phyloP scores from a whole-genome alignment of 1,140 invertebrate genomes.

The Lepidurus arcticus region DNA sequence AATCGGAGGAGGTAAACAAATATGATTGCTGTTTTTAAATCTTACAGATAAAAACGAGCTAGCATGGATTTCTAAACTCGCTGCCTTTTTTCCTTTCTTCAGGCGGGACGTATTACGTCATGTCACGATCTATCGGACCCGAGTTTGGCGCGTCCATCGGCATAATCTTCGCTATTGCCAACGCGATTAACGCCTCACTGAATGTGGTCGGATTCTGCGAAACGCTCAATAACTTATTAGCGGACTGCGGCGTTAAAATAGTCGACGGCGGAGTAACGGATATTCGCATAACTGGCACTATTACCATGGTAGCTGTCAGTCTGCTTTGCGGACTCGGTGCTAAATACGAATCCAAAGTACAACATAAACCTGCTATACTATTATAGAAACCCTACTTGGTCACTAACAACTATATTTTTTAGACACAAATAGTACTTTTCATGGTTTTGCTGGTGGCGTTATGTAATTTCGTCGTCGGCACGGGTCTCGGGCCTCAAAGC shows the following conservation, averaged over 20 bases:
- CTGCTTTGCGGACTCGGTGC: conserved; percentile 30
- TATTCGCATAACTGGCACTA: conserved; percentile 44
- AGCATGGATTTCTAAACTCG: neutral
- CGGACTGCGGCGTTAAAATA: conserved; percentile 34
- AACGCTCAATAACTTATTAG: conserved; percentile 50
- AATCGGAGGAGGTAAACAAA: conserved; percentile 83
- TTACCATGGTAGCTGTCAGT: conserved; percentile 30
- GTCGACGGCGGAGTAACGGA: conserved; percentile 47
- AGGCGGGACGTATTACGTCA: conserved; percentile 60
- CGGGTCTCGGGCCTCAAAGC: conserved; percentile 69
- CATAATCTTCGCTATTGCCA: conserved; percentile 58
- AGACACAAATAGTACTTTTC: conserved; percentile 77
- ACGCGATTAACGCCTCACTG: conserved; percentile 58
- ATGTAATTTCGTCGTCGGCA: conserved; percentile 80
- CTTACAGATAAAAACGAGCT: neutral
- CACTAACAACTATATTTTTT: conserved; percentile 32
- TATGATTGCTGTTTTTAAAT: neutral
- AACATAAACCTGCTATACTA: neutral
- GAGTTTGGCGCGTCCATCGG: conserved; percentile 63
- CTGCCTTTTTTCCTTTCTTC: conserved; percentile 27
- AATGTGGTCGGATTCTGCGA: conserved; percentile 61
- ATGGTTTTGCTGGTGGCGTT: conserved; percentile 84
- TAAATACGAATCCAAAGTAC: conserved; percentile 35
- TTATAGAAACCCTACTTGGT: neutral
- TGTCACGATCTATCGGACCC: conserved; percentile 57